Conservation (phyloP, 2,113 vertebrate genomes). For the Urocynchramus pylzowi region DNA sequence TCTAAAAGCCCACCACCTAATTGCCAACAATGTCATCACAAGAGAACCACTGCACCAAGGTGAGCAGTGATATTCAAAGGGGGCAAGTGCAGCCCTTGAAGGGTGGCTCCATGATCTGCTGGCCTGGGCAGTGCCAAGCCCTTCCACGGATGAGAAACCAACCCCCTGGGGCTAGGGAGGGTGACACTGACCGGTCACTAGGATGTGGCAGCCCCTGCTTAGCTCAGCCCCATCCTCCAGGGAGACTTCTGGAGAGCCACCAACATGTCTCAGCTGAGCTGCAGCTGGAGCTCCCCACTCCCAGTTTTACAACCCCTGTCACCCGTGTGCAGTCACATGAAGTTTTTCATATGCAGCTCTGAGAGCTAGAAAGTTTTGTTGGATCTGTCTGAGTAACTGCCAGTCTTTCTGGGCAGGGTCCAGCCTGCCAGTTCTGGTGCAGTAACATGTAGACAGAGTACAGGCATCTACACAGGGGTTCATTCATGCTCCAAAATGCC, state of each 20-base stretch:
- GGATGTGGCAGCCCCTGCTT: neutral
- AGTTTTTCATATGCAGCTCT: neutral
- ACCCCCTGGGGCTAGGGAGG: accelerated
- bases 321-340: neutral
- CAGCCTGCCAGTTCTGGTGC: neutral
- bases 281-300: neutral
- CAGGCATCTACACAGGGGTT: neutral
- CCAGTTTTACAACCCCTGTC: neutral
- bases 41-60: neutral
- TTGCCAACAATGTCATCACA: accelerated
- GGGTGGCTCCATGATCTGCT: neutral
- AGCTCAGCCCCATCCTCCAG: neutral
- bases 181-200: neutral
- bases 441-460: neutral
- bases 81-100: neutral
- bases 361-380: neutral
- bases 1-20: neutral
- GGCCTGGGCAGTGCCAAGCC: neutral
- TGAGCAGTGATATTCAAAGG: neutral
- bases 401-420: neutral
- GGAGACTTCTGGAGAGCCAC: neutral
- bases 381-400: neutral
- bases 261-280: neutral
- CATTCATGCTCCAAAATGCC: neutral
- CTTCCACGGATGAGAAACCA: accelerated